Conservation (phyloP, 2,888 invertebrate species). For the Netelia fuscicornis region DNA sequence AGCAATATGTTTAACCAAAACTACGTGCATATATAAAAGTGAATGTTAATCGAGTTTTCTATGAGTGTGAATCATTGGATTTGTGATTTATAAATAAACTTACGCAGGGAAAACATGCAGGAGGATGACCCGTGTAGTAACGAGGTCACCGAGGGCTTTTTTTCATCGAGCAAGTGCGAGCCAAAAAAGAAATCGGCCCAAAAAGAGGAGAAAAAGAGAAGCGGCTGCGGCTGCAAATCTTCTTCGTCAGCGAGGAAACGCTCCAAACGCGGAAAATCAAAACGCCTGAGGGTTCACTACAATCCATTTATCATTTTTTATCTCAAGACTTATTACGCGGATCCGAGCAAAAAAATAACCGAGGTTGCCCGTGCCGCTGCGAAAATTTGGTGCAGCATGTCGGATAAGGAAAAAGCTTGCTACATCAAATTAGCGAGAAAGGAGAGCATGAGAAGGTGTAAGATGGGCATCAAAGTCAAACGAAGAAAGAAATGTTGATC, state of each 20-base stretch:
- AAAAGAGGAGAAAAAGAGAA: slow-evolving; percentile 53
- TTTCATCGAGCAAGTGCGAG: slow-evolving; percentile 58
- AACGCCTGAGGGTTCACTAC: background rate
- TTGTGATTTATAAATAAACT: slow-evolving; percentile 7
- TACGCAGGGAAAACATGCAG: slow-evolving; percentile 57
- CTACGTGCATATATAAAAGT: background rate
- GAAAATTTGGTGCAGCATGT: slow-evolving; percentile 75
- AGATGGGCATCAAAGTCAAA: slow-evolving; percentile 45
- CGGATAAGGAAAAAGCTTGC: slow-evolving; percentile 68
- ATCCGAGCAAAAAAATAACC: slow-evolving; percentile 71
- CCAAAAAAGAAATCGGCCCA: slow-evolving; percentile 52
- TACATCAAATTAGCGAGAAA: slow-evolving; percentile 71
- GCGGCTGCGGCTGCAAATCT: slow-evolving; percentile 44
- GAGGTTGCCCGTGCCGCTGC: slow-evolving; percentile 77
- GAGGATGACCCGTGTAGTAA: slow-evolving; percentile 43
- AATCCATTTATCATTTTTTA: slow-evolving; percentile 80
- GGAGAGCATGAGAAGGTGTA: slow-evolving; percentile 64
- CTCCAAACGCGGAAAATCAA: slow-evolving; percentile 38
- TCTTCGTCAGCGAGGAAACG: slow-evolving; percentile 2
- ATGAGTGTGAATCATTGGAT: slow-evolving; percentile 27
- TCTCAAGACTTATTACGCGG: slow-evolving; percentile 74
- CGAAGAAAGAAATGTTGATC: slow-evolving; percentile 61
- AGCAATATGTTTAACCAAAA: slow-evolving; percentile 31
- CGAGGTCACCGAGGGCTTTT: slow-evolving; percentile 51
- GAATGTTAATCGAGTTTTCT: slow-evolving; percentile 18